These are phyloP conservation scores for Otolemur crassicaudatus DNA, from an alignment of 2,797 vertebrate genomes.

Conservation along the genomic window DNA sequence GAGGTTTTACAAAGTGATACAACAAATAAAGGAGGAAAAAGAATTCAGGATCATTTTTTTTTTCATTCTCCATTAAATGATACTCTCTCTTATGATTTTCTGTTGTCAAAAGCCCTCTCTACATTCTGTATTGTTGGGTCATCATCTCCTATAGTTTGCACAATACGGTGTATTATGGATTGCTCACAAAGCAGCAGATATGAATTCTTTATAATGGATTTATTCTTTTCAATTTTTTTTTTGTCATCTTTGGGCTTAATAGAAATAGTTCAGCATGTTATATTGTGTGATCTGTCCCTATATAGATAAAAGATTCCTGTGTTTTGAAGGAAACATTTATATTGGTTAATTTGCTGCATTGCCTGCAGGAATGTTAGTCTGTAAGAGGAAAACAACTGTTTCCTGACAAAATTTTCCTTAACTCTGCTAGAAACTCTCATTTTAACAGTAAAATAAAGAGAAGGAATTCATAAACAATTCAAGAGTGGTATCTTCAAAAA, in stretches of 20 bases:
- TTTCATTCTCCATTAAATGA: constrained; percentile 81
- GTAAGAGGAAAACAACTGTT: constrained; percentile 80
- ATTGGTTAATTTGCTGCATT: constrained; percentile 82
- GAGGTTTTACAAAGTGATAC: constrained; percentile 81
- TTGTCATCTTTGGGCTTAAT: constrained; percentile 79
- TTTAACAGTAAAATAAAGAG: constrained; percentile 70
- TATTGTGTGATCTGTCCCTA: constrained; percentile 84
- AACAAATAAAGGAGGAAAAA: constrained; percentile 81
- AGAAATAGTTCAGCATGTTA: constrained; percentile 76
- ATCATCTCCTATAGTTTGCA: constrained; percentile 80
- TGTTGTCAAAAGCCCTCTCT: constrained; percentile 88
- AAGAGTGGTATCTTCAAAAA: constrained; percentile 42
- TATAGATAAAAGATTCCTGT: constrained; percentile 85
- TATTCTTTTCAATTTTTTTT: constrained; percentile 80
- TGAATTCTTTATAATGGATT: constrained; percentile 79
- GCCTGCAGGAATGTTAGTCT: constrained; percentile 77
- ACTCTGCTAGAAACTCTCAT: constrained; percentile 66
- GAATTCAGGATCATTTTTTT: constrained; percentile 79
- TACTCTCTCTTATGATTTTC: constrained; percentile 84
- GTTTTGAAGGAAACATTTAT: constrained; percentile 85
- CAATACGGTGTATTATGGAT: constrained; percentile 74
- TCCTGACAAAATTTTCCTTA: constrained; percentile 74
- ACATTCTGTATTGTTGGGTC: constrained; percentile 83
- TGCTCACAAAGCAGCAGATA: constrained; percentile 81
- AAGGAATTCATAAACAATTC: constrained; percentile 78